Evolutionary conservation across 2,797 vertebrate genomes (phyloP), one percentile per base, ranked within the genome.

Genomic region (Syngnathus rostellatus): DNA sequence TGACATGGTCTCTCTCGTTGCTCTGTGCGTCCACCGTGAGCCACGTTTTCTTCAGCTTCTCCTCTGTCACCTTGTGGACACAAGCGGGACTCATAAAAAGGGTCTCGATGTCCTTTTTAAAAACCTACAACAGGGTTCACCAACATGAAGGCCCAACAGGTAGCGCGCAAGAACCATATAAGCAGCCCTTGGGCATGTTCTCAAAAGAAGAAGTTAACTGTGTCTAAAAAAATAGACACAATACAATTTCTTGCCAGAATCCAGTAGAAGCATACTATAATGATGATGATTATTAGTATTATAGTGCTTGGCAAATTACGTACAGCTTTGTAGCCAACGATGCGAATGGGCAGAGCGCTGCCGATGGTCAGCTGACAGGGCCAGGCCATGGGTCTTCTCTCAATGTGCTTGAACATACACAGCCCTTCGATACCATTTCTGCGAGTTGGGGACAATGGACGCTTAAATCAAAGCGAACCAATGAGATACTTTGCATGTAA

Each of bases 291-390:
- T 2, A 31, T 31, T 31, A 31, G 2, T 31, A 31, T 31, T 31
- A 31, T 31, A 31, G 50, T 31, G 12, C 12, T 45, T 43, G 11
- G 6, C 11, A 66, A 43, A 31, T 0, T 66, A 93, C 95, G 90
- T 90, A 99, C 97, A 55, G 92, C 88, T 91, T 97, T 99, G 86
- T 94, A 98, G 64, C 93, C 97, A 65, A 94, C 81, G 31, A 99
- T 95, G 63, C 88, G 93, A 86, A 99, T 97, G 69, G 93, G 83
- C 53, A 99, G 81, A 66, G 85, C 72, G 80, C 91, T 93, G 73
- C 97, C 94, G 41, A 99, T 93, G 72, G 97, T 99, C 73, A 99
- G 92, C 39, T 89, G 90, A 81, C 97, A 99, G 39, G 90, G 85
- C 97, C 97, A 99, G 40, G 91, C 48, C 78, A 87, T 77, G 5